These are phyloP conservation scores for Epinotia nisella DNA, from an alignment of 2,888 invertebrate species.

Conservation along the genomic window DNA sequence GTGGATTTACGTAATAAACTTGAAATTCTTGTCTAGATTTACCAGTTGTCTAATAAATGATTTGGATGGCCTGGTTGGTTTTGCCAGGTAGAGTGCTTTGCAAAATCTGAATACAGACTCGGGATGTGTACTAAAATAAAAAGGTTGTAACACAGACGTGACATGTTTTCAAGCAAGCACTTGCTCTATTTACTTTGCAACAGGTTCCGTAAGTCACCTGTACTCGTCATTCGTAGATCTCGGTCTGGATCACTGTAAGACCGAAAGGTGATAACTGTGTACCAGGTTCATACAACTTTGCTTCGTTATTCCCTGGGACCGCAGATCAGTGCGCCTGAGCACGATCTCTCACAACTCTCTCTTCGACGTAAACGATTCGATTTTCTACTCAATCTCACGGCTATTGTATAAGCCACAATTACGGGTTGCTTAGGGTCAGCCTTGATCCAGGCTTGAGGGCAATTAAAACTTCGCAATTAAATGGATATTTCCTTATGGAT, in stretches of 20 bases:
- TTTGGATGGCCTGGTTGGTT: background rate
- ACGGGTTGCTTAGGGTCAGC: conserved; percentile 37
- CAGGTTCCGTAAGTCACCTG: conserved; percentile 40
- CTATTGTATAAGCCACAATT: conserved; percentile 42
- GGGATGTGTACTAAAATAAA: conserved; percentile 18
- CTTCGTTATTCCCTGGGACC: background rate
- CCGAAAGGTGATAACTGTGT: conserved; percentile 21
- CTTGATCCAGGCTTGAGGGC: conserved; percentile 17
- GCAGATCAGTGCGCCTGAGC: conserved; percentile 41
- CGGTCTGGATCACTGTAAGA: conserved; percentile 13
- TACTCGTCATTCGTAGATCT: conserved; percentile 29
- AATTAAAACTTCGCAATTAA: conserved; percentile 33
- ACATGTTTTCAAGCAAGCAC: conserved; percentile 26
- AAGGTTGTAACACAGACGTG: conserved; percentile 20
- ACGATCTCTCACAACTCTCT: conserved; percentile 49
- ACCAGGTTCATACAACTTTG: background rate
- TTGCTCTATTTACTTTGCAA: conserved; percentile 31
- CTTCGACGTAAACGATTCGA: conserved; percentile 47
- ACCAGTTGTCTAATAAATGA: conserved; percentile 31
- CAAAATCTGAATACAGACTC: conserved; percentile 14
- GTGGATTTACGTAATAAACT: conserved; percentile 28
- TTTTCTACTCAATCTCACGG: conserved; percentile 49
- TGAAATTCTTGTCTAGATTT: conserved; percentile 31
- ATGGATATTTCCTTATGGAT: conserved; percentile 8
- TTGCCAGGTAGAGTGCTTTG: background rate